These are phyloP conservation scores for Mormoops blainvillei DNA, from an alignment of 2,113 vertebrate species.

Conservation along the genomic window DNA sequence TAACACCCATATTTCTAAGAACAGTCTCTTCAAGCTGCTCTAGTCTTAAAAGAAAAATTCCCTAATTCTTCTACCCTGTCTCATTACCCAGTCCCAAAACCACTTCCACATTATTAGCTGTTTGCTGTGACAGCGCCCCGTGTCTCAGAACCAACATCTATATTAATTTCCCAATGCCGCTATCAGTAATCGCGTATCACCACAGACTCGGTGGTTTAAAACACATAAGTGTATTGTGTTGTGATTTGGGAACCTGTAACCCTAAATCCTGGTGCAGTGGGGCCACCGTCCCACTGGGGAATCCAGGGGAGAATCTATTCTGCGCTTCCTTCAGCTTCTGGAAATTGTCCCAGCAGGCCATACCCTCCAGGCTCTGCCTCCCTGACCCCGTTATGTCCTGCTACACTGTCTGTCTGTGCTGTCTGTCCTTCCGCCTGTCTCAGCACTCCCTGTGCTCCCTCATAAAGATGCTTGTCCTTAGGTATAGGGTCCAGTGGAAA, in stretches of 20 bases:
- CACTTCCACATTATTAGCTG: no score
- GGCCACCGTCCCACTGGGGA: background rate
- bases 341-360: rapidly evolving
- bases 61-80: background rate
- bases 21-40: background rate
- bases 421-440: background rate
- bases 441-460: background rate
- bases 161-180: background rate
- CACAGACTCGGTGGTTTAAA: background rate
- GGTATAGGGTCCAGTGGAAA: background rate
- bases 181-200: no score
- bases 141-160: background rate
- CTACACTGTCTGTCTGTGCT: background rate
- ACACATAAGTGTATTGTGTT: background rate
- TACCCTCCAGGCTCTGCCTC: background rate
- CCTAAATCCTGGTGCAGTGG: background rate
- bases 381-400: background rate
- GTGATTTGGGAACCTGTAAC: background rate
- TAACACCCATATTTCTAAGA: background rate
- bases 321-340: background rate
- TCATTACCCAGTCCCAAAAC: background rate
- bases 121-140: no score
- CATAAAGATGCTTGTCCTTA: background rate
- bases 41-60: background rate
- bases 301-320: no score